phyloP scores from a whole-genome alignment of 2,797 vertebrate species.

The Merluccius polli region DNA sequence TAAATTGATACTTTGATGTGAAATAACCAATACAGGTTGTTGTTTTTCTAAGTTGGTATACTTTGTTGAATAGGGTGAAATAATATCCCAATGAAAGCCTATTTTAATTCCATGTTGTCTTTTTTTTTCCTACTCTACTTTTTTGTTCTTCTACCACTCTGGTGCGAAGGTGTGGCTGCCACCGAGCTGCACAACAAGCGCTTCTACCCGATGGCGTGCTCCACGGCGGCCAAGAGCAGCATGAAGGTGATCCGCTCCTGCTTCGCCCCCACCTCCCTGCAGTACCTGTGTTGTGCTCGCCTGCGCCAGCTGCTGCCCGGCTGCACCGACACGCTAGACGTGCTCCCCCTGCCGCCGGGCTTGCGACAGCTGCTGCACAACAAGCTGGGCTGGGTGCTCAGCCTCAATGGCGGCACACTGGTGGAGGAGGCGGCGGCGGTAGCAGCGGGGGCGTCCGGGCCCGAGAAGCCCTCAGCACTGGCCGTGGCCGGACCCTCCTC shows the following conservation, averaged over 20 bases:
- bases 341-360: conserved; percentile 89
- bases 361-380: conserved; percentile 90
- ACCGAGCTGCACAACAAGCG: conserved; percentile 88
- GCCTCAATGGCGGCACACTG: conserved; percentile 73
- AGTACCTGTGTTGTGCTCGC: conserved; percentile 93
- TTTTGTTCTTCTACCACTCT: background rate
- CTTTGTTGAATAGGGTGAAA: background rate
- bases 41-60: background rate
- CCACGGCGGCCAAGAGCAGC: conserved; percentile 95
- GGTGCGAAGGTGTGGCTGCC: conserved; percentile 81
- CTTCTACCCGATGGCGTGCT: conserved; percentile 96
- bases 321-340: conserved; percentile 84
- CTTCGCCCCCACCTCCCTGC: conserved; percentile 86
- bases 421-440: background rate
- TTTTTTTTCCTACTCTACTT: background rate
- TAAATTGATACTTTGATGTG: background rate
- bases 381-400: conserved; percentile 95
- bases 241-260: conserved; percentile 97
- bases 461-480: background rate
- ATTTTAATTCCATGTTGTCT: background rate
- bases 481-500: conserved; percentile 54
- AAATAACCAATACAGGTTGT: background rate
- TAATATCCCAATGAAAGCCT: background rate
- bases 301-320: conserved; percentile 89
- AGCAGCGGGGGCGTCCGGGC: background rate